Base-by-base conservation (phyloP, 2,797 vertebrate species). In the Nannoperca obscura region DNA sequence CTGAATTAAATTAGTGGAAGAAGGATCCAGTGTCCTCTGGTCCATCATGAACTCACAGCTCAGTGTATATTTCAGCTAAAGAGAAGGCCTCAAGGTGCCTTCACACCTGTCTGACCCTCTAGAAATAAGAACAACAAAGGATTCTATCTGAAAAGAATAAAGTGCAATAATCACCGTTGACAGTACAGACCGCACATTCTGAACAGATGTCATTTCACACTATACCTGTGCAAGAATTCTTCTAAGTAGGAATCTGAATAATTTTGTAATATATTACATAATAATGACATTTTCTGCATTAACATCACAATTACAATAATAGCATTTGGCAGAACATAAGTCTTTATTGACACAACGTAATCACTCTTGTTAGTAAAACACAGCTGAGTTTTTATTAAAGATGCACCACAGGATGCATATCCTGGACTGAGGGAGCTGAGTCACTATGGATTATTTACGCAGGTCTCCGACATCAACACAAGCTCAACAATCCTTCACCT, bases 401-500 rank as follows among this genome's bases (percentile, higher is more conserved):
- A 79, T 72, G 66, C 12, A 64, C 53, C 68, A 64, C 91, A 93
- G 93, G 92, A 94, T 92, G 59, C 70, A 87, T 71, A 89, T 94
- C 92, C 91, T 93, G 92, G 90, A 92, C 20, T 11, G n/a, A 65
- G n/a, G 17, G 20, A 63, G 27, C 32, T 88, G 88, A 93, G 75
- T 93, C 89, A 91, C 50, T 12, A 15, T 20, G 7, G 72, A 53
- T 55, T 71, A 74, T 86, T 82, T 69, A 87, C 68, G 62, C 63
- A 81, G 66, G 64, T 63, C 42, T 74, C 36, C 1, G 27, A 82
- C 78, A 77, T 78, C 52, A 79, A 63, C 64, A 82, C 61, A 52
- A 55, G 22, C n/a, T n/a, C 36, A 50, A 76, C 22, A 71, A 64
- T 38, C 59, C 36, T 20, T 76, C 62, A 73, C 83, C 82, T 89